Base-by-base conservation (phyloP, 2,113 vertebrate genomes). In the Oncorhynchus nerka region DNA sequence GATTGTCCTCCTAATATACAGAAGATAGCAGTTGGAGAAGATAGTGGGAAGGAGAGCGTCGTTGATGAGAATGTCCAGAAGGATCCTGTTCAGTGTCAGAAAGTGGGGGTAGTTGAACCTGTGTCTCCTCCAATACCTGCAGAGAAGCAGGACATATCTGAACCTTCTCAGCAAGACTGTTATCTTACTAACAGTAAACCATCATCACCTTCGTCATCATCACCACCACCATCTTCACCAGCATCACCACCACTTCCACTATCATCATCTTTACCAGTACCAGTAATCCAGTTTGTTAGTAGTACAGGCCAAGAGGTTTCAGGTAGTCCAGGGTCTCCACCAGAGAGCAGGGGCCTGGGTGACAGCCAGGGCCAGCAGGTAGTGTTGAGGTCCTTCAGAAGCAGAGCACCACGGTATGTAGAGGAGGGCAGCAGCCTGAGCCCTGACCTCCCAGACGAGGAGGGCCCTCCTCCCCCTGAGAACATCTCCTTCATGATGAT, bases 401-500 rank as follows among this genome's bases (percentile, higher is more conserved):
- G 39, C 11, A 61, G 45, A 22, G 11, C 22, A 0, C 19, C 57
- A 32, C 88, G 45, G 48, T 84, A 84, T 28, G 15, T 0, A 0
- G 94, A 94, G 62, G 94, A 95, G 0, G 73, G 90, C 16, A 83
- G 93, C 1, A 87, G 78, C 0, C 74, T 91, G 28, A 90, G 89
- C 77, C 94, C 94, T 28, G 82, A 86, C 68, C 62, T 77, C 15
- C 91, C 90, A 11, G 84, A 77, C 0, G 94, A 96, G 2, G 94
- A 95, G 39, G 92, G 13, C 16, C 83, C 91, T 68, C 79, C 78
- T 49, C 84, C 1, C 83, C 84, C n/a, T 82, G 86, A 0, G 93
- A 94, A 94, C 81, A 95, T 96, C 0, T 94, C 92, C 70, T 94
- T 94, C 72, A 95, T 95, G 92, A 95, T 95, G 92, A 94, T 96